Percentiles rank a stretch among this genome's conserved stretches.
Conservation (phyloP, 2,113 vertebrate genomes). For the Python bivittatus region DNA sequence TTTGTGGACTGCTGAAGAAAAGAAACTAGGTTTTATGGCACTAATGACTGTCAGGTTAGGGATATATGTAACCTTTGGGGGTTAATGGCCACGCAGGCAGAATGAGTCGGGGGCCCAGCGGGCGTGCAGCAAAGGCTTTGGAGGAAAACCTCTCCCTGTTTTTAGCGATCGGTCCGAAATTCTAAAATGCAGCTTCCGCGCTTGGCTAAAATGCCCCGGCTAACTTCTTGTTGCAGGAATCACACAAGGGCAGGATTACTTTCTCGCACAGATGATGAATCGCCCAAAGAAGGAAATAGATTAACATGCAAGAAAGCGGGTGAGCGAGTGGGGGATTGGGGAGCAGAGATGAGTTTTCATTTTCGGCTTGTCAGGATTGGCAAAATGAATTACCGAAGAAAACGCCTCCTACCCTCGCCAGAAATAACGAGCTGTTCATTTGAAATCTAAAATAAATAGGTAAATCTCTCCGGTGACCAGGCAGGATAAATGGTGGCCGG, state of each 20-base stretch:
- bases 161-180: not conserved
- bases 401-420: constrained; percentile 57
- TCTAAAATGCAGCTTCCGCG: not conserved
- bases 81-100: too few species aligned
- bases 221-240: not conserved
- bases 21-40: too few species aligned
- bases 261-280: not conserved
- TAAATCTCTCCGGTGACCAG: constrained; percentile 72
- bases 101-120: too few species aligned
- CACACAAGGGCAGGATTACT: not conserved
- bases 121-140: too few species aligned
- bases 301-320: constrained; percentile 49
- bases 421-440: constrained; percentile 74
- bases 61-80: too few species aligned
- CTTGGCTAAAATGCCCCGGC: not conserved
- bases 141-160: too few species aligned
- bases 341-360: constrained; percentile 45
- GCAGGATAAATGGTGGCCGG: constrained; percentile 71
- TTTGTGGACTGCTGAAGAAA: too few species aligned
- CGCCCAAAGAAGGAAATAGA: not conserved
- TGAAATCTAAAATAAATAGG: constrained; percentile 80
- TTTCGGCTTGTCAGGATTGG: constrained; percentile 64
- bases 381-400: constrained; percentile 74
- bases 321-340: not conserved
- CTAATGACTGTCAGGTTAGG: too few species aligned